phyloP scores from a whole-genome alignment of 53 echinoderm and acorn worm species.

The Luidia sarsii region DNA sequence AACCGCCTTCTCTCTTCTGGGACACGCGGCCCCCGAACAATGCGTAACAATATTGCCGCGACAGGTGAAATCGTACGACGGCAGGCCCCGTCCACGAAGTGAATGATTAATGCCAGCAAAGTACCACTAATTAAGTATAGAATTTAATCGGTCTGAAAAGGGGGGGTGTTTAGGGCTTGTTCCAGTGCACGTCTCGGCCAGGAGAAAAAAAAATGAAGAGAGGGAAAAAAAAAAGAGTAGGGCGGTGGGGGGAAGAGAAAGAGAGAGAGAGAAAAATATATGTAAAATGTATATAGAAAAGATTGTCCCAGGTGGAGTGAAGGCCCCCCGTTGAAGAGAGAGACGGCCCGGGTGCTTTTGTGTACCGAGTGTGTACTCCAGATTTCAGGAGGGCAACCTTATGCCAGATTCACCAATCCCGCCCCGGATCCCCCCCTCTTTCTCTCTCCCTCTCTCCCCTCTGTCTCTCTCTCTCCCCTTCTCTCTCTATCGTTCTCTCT shows the following conservation, averaged over 20 bases:
- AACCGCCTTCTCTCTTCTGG: slow-evolving; percentile 63
- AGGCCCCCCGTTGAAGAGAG: slow-evolving; percentile 14
- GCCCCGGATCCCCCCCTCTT: no score
- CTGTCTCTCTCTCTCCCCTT: no score
- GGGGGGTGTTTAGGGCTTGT: slow-evolving; percentile 80
- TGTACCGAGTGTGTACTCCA: slow-evolving; percentile 33
- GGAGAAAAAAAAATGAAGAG: no score
- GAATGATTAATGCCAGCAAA: slow-evolving; percentile 91
- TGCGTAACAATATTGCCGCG: slow-evolving; percentile 69
- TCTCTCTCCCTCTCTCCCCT: no score
- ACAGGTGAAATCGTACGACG: slow-evolving; percentile 74
- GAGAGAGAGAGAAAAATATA: no score
- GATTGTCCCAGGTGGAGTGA: no score
- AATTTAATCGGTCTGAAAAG: slow-evolving; percentile 81
- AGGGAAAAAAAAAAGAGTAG: no score
- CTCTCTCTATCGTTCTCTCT: no score
- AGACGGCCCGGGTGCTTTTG: slow-evolving; percentile 40
- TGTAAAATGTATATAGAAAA: no score
- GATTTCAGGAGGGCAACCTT: slow-evolving; percentile 49
- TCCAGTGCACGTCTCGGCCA: slow-evolving; percentile 24
- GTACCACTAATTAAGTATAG: slow-evolving; percentile 89
- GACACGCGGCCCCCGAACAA: slow-evolving; percentile 78
- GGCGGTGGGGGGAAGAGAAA: no score
- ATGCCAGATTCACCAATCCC: slow-evolving; percentile 48
- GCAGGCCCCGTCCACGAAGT: slow-evolving; percentile 53